A percentile compares a stretch with the other conserved stretches of the same genome.
These are phyloP conservation scores for Pangasianodon gigas DNA, from an alignment of 2,113 vertebrate genomes.

Conservation along the genomic window DNA sequence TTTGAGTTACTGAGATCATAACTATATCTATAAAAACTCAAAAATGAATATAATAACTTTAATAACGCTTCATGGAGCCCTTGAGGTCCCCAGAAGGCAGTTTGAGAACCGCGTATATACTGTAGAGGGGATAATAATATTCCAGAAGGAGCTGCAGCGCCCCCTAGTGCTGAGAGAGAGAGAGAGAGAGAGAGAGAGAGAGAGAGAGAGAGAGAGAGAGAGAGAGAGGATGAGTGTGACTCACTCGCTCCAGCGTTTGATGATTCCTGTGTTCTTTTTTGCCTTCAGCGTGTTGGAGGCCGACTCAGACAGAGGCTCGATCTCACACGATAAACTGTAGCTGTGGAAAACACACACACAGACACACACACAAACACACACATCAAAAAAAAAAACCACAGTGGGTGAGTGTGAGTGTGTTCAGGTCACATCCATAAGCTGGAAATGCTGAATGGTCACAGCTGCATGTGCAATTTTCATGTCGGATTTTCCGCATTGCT, in stretches of 20 bases:
- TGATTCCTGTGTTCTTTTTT: conserved; percentile 92
- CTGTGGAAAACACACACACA: conserved; percentile 66
- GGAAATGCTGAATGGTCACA: no score
- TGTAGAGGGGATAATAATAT: neutral
- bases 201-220: neutral
- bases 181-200: neutral
- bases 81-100: no score
- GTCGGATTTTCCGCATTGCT: no score
- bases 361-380: conserved; percentile 12
- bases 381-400: neutral
- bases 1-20: no score
- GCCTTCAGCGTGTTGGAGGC: conserved; percentile 89
- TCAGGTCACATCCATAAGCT: neutral
- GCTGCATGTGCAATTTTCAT: no score
- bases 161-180: neutral
- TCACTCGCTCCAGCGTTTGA: conserved; percentile 99
- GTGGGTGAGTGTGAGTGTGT: neutral
- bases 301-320: conserved; percentile 92
- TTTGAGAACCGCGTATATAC: no score
- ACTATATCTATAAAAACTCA: no score
- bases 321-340: conserved; percentile 91
- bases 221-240: conserved; percentile 56
- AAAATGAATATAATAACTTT: no score
- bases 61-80: no score
- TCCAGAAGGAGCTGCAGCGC: neutral